Base-by-base conservation (phyloP, 37 sponge, comb jelly and placozoan species). In the Tethya wilhelma region DNA sequence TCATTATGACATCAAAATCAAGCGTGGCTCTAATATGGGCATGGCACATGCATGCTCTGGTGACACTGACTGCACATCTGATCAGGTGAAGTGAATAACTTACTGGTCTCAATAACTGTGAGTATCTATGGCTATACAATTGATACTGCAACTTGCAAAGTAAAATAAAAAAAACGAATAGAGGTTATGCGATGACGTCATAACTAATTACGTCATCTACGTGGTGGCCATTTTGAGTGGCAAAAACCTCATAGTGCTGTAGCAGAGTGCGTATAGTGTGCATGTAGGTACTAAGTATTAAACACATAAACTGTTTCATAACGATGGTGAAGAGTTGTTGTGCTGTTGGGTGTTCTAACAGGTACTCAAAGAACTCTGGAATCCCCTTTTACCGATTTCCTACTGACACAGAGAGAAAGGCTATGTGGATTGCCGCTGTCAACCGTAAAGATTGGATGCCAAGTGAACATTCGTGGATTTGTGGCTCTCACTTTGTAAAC, bases 261-360 rank as follows among this genome's bases (percentile, higher is more conserved):
- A 23, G 23, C 20, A 59, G 23, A 67, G 17, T 49, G 17, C 14
- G 17, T 17, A 49, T 49, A 19, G 11, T 49, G 55, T 17, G 55
- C 17, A 17, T 49, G 55, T 19, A 19, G 55, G 11, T 17, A 49
- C 55, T 11, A 19, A 49, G n/a, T n/a, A n/a, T n/a, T n/a, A n/a
- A n/a, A n/a, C n/a, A n/a, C n/a, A n/a, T n/a, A n/a, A n/a, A n/a
- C n/a, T n/a, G n/a, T n/a, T n/a, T n/a, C 23, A 59, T 19, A 25
- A 64, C 36, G 56, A 87, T 80, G 81, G 71, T 40, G n/a, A 87
- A 87, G 77, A 87, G 71, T 69, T 75, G 71, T 57, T 81, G 82
- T 55, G 82, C 89, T 46, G 59, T 81, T 70, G 78, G 78, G 22
- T 88, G 83, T 42, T 49, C 69, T 5, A 69, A 74, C 37, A 57